A percentile compares a stretch with the other conserved stretches of the same genome.
phyloP scores from a whole-genome alignment of 2,113 vertebrate genomes.

The Azemiops feae region DNA sequence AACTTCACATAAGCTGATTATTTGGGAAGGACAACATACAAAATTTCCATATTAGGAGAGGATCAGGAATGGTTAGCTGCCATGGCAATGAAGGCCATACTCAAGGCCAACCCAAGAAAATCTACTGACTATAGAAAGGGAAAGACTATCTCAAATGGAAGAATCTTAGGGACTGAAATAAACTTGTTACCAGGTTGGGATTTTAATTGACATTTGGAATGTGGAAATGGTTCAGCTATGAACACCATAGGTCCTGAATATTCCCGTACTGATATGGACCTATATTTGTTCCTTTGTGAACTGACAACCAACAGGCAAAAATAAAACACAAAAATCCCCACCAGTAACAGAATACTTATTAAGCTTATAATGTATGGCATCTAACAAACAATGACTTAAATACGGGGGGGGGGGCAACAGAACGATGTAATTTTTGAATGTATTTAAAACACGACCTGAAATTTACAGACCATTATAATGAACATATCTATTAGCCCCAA shows the following conservation, averaged over 20 bases:
- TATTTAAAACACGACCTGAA: background rate
- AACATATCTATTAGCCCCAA: background rate
- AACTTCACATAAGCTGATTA: background rate
- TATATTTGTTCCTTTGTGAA: background rate
- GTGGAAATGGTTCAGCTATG: background rate
- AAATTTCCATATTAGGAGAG: background rate
- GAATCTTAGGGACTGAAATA: background rate
- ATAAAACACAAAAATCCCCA: background rate
- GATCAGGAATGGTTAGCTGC: background rate
- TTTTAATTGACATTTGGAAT: background rate
- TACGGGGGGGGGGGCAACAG: background rate
- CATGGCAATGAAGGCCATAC: background rate
- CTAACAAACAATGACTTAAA: background rate
- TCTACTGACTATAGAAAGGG: background rate
- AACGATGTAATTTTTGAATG: background rate
- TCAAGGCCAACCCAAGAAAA: background rate
- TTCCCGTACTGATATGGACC: background rate
- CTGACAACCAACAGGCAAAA: background rate
- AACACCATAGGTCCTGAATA: background rate
- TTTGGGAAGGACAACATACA: background rate
- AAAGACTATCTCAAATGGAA: background rate
- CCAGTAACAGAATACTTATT: background rate
- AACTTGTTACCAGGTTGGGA: no score
- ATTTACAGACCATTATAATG: background rate
- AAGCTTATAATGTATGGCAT: background rate